phyloP scores from a whole-genome alignment of 2,888 invertebrate species.

The Dynastes hyllus region DNA sequence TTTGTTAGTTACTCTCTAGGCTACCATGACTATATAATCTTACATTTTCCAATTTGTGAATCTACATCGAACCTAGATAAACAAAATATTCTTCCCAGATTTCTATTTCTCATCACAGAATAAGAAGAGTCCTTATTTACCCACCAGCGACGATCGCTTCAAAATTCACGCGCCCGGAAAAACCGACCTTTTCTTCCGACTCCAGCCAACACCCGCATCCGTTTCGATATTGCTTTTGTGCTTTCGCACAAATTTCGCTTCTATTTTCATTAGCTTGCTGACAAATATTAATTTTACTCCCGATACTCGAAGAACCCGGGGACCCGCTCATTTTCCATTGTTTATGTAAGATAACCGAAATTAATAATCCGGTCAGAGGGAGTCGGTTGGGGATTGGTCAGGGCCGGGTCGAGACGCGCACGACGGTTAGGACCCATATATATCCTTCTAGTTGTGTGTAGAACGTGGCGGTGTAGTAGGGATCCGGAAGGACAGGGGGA shows the following conservation, averaged over 20 bases:
- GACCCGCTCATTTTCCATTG: conserved; percentile 13
- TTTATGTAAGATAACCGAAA: conserved; percentile 45
- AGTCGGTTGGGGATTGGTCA: neutral
- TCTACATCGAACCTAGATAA: no score
- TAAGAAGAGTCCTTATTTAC: no score
- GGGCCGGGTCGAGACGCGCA: neutral
- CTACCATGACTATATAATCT: no score
- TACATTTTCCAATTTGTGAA: no score
- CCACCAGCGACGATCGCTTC: no score
- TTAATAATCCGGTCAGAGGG: conserved; percentile 37
- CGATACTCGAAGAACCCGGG: conserved; percentile 13
- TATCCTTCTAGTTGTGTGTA: neutral
- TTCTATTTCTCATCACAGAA: no score
- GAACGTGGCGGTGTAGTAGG: neutral
- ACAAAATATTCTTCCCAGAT: no score
- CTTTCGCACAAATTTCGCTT: conserved; percentile 1
- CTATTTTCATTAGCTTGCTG: conserved; percentile 9
- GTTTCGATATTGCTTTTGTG: no score
- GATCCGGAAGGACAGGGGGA: neutral
- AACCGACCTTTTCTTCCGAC: no score
- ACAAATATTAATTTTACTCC: conserved; percentile 43
- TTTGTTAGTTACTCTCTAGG: no score
- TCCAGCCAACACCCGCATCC: no score
- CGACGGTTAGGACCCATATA: neutral
- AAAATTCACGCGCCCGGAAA: no score